phyloP scores from a whole-genome alignment of 2,113 vertebrate genomes.

The Accipiter virgatus region DNA sequence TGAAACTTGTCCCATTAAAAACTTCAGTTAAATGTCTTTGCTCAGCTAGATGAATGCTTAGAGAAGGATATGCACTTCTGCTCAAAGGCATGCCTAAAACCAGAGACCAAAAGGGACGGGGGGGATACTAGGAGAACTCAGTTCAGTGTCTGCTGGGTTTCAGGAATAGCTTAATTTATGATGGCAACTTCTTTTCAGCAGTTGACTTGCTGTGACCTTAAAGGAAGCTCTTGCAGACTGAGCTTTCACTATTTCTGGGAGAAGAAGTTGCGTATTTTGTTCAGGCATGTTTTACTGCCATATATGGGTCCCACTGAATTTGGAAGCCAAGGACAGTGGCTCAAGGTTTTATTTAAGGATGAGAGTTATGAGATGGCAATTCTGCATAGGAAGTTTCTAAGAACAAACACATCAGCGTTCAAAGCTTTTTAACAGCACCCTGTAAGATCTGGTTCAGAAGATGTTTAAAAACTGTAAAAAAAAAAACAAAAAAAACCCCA shows the following conservation, averaged over 20 bases:
- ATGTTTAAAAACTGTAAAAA: conserved; percentile 9
- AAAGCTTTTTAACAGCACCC: conserved; percentile 10
- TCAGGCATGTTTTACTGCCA: background rate
- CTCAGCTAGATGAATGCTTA: background rate
- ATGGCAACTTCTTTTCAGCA: background rate
- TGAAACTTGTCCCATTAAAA: background rate
- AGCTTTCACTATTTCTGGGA: background rate
- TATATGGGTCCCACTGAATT: background rate
- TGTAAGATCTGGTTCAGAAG: conserved; percentile 12
- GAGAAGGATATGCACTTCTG: background rate
- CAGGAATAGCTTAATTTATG: background rate
- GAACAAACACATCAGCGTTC: conserved; percentile 7
- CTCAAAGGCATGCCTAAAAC: background rate
- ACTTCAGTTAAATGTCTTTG: background rate
- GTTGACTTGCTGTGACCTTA: background rate
- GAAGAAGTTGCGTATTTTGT: background rate
- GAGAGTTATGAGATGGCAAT: background rate
- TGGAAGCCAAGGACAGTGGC: background rate
- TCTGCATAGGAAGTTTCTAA: background rate
- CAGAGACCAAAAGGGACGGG: background rate
- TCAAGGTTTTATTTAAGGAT: background rate
- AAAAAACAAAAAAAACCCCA: background rate
- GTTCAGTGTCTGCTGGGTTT: background rate
- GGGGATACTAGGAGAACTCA: background rate
- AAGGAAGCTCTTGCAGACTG: background rate